phyloP scores from a whole-genome alignment of 1,140 invertebrate genomes.

The Aradophagus sp. region DNA sequence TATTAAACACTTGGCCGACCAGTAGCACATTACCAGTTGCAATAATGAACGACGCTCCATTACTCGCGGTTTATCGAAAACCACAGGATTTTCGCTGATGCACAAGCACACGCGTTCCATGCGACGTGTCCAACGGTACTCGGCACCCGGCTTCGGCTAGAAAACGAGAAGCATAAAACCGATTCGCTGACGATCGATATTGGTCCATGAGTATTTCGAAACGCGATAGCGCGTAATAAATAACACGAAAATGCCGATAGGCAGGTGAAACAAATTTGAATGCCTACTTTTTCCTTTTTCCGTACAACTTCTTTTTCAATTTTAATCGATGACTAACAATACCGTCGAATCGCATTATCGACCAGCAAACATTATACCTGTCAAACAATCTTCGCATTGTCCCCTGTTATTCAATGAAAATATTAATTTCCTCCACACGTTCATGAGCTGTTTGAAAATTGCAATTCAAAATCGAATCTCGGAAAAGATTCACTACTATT shows the following conservation, averaged over 20 bases:
- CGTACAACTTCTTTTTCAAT: conserved; percentile 4
- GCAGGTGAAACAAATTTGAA: conserved; percentile 41
- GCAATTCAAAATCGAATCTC: neutral
- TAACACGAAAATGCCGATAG: conserved; percentile 42
- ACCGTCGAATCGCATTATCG: neutral
- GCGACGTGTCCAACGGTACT: conserved; percentile 50
- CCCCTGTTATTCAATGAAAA: conserved; percentile 13
- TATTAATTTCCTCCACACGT: neutral
- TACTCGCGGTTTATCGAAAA: conserved; percentile 70
- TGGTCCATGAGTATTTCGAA: conserved; percentile 33
- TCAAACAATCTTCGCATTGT: too few relatives aligned
- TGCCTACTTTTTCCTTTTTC: conserved; percentile 12
- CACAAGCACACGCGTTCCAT: conserved; percentile 55
- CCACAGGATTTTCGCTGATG: conserved; percentile 62
- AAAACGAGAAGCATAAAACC: conserved; percentile 51
- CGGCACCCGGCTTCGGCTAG: conserved; percentile 23
- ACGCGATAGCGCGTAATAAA: conserved; percentile 48
- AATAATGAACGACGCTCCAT: conserved; percentile 69
- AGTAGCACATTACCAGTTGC: conserved; percentile 61
- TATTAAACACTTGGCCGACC: conserved; percentile 56
- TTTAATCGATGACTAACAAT: neutral
- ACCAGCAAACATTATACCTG: neutral
- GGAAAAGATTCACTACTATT: conserved; percentile 25
- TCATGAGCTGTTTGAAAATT: conserved; percentile 16
- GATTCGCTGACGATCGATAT: conserved; percentile 52